Evolutionary conservation across 2,113 vertebrate species (phyloP).

Genomic region (Thunnus maccoyii): DNA sequence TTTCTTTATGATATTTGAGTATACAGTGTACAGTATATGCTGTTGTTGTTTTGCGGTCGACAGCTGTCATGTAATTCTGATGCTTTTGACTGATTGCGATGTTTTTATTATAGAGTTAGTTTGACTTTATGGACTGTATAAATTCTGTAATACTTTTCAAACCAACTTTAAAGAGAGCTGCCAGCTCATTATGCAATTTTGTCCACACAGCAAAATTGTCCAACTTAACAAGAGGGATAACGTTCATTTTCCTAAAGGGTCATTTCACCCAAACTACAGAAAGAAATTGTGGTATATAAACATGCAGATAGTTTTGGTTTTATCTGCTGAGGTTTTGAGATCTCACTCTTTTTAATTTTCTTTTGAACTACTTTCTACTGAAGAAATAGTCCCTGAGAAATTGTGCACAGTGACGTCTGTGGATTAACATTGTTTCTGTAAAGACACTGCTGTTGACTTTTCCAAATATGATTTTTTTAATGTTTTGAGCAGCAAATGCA

Average conservation of each 20-base stretch:
- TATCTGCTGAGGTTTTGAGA: background rate
- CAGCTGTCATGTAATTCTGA: conserved; percentile 59
- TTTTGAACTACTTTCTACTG: background rate
- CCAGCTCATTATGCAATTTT: conserved; percentile 69
- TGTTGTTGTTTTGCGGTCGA: conserved; percentile 55
- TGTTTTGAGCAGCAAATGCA: background rate
- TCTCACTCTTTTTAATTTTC: background rate
- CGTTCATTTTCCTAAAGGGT: background rate
- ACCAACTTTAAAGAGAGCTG: conserved; percentile 58
- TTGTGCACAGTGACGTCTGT: background rate
- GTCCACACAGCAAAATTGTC: conserved; percentile 45
- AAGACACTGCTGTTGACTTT: background rate
- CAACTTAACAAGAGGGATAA: conserved; percentile 36
- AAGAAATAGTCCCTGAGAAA: background rate
- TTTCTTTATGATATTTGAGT: conserved; percentile 51
- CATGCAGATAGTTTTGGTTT: background rate
- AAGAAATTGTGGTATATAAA: background rate
- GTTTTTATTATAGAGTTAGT: conserved; percentile 54
- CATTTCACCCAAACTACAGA: background rate
- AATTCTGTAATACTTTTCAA: conserved; percentile 48
- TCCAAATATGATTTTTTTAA: background rate
- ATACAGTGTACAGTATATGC: conserved; percentile 65
- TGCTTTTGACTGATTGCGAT: conserved; percentile 65
- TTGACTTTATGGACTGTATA: conserved; percentile 48
- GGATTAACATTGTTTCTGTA: conserved; percentile 2